These are phyloP conservation scores for Fragariocoptes setiger DNA, from an alignment of 1,140 invertebrate species.

Conservation along the genomic window DNA sequence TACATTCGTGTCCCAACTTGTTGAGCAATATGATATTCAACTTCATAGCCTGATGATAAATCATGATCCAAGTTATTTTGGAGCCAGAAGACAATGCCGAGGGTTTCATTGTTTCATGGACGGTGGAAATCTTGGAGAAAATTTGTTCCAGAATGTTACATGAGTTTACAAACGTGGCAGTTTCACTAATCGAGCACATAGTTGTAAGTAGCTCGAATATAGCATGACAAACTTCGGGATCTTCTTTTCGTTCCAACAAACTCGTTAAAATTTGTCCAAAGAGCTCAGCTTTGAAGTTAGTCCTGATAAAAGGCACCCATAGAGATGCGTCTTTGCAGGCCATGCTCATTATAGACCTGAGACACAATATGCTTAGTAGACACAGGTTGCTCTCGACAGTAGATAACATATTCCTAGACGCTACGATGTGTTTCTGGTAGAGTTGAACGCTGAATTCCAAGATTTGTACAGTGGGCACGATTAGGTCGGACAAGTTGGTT, in stretches of 20 bases:
- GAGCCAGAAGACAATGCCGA: neutral
- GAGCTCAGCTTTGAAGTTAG: neutral
- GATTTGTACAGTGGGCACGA: neutral
- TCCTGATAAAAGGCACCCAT: neutral
- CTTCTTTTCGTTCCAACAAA: neutral
- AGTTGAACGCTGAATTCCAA: neutral
- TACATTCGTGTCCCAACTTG: slow-evolving; percentile 4
- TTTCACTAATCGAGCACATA: neutral
- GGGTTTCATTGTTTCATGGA: neutral
- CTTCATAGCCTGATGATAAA: slow-evolving; percentile 1
- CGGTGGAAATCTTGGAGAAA: neutral
- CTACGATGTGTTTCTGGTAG: neutral
- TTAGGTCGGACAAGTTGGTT: neutral
- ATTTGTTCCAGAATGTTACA: neutral
- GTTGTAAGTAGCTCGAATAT: neutral
- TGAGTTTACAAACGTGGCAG: neutral
- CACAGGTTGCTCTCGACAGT: neutral
- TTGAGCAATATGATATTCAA: slow-evolving; percentile 3
- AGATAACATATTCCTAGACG: neutral
- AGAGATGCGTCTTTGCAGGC: neutral
- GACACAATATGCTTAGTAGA: neutral
- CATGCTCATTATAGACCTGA: neutral
- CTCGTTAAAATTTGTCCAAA: neutral
- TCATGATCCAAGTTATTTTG: neutral
- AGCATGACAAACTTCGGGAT: neutral